These are phyloP conservation scores for Mormyrus lacerda DNA, from an alignment of 2,113 vertebrate genomes.

Conservation along the genomic window DNA sequence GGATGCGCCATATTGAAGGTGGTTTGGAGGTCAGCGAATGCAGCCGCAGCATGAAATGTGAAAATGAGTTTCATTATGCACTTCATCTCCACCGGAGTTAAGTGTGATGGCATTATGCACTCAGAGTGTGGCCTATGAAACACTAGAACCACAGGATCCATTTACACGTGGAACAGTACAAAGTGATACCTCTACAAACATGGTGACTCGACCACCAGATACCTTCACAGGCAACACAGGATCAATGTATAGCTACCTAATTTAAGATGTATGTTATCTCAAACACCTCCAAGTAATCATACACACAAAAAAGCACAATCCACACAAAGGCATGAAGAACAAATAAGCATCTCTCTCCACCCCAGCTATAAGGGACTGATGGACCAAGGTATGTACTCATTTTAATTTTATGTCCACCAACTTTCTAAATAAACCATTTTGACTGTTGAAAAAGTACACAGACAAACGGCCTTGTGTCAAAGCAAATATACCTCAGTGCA, in stretches of 20 bases:
- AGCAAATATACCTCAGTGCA: not conserved
- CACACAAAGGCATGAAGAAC: not conserved
- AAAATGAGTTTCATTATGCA: not conserved
- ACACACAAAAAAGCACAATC: not conserved
- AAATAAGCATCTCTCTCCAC: not conserved
- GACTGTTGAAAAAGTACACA: not conserved
- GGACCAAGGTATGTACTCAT: not conserved
- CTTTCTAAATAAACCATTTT: not conserved
- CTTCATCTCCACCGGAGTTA: not conserved
- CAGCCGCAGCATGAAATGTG: not conserved
- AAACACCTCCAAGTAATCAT: not conserved
- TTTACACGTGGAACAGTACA: not conserved
- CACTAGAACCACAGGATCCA: not conserved
- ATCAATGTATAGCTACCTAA: not conserved
- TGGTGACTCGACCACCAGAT: not conserved
- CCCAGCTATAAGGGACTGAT: not conserved
- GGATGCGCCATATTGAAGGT: not conserved
- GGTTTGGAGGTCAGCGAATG: not conserved
- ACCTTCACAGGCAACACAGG: not conserved
- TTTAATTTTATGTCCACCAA: not conserved
- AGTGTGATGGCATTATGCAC: not conserved
- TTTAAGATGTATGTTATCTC: not conserved
- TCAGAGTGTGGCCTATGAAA: not conserved
- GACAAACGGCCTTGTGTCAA: not conserved
- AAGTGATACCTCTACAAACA: not conserved